Evolutionary conservation across 2,888 invertebrate species (phyloP), one percentile per base, ranked within the genome.

Genomic region (Tortricodes alternella): DNA sequence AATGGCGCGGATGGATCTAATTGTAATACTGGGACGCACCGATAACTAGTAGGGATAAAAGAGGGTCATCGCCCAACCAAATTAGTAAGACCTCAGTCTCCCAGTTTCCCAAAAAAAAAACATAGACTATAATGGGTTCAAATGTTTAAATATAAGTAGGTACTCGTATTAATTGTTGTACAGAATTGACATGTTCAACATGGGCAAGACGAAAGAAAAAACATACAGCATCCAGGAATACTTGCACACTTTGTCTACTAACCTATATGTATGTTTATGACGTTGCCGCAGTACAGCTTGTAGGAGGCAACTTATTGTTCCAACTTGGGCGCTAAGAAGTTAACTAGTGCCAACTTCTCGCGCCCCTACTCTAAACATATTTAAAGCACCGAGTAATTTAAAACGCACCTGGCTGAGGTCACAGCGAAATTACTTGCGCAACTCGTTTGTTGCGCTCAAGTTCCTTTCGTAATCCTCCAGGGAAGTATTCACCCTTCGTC

Each of bases 331-430:
- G 62, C 60, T 65, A 64, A 65, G 63, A 65, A 64, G 62, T 63
- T 67, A 53, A 60, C 53, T 51, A 46, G 39, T 41, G 52, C 41
- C 46, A 63, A 64, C 58, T 65, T 63, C 58, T 50, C 58, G 5
- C 63, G 43, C 43, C 46, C 63, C 53, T 59, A 65, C 57, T 57
- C 46, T 50, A 51, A 66, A 63, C 70, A 65, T 67, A 70, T 66
- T 68, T 67, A 61, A 66, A 64, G 58, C 46, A 56, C 59, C 60
- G 65, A 68, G 62, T 64, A 65, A 61, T 66, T 62, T 55, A 60
- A 62, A 58, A 60, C 59, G 58, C 58, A 61, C 59, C 61, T 55
- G 27, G 24, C 58, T 46, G 46, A 56, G 58, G 60, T 58, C 49
- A 60, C 56, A 51, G 60, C 49, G 57, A 23, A 34, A 51, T 41